Evolutionary conservation across 2,797 vertebrate genomes (phyloP), one percentile per base, ranked within the genome.

Genomic region (Podarcis lilfordi): DNA sequence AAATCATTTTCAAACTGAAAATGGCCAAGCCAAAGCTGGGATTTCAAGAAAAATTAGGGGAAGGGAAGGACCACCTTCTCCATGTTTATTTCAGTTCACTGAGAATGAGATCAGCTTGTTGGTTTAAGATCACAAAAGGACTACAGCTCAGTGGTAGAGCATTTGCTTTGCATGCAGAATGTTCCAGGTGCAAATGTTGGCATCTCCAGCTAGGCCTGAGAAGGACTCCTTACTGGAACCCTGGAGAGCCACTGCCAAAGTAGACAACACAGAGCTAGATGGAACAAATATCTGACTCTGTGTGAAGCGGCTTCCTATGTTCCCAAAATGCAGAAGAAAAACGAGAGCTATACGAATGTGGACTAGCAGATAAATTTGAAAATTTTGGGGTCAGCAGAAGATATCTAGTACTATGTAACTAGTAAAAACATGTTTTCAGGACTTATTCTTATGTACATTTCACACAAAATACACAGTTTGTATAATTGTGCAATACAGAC

Each of bases 401-500:
- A 3, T 23, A 50, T 43, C 19, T 85, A 90, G 79, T 64, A 27
- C 87, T 86, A 3, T 35, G 83, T 82, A 92, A 55, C 50, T 55
- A 55, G 50, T 55, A 27, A 66, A 80, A 71, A 9, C 13, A 4
- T 15, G 91, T 69, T 66, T 66, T 84, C 71, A 78, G 69, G 3
- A 91, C 64, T 89, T 89, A 66, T 79, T 11, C 32, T 86, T 87
- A 35, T 32, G 3, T 66, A 84, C 55, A 85, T 90, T 78, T 86
- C 61, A 61, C 69, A 25, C 5, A 4, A 89, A 91, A 29, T 87
- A 21, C 10, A 0, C 27, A 76, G n/a, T 27, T 81, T 88, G 89
- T 91, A 91, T 84, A 88, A 25, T 7, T 61, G 74, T 80, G 90
- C 90, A 88, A 88, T 86, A 71, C 79, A 93, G 77, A 92, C 61